Conservation (phyloP, 2,113 vertebrate genomes). For the Sebastes fasciatus region DNA sequence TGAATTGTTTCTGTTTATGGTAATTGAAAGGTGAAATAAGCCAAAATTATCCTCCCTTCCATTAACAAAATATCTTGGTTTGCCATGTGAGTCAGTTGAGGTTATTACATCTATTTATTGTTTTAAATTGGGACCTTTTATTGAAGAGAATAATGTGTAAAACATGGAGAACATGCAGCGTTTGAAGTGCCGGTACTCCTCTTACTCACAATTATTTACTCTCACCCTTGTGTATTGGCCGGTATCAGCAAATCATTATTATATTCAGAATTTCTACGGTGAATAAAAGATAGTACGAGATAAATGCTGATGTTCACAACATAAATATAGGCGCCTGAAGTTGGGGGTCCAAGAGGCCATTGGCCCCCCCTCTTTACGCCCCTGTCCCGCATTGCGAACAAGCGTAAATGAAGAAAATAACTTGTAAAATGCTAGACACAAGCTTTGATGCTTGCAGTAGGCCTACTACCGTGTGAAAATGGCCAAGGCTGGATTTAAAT, state of each 20-base stretch:
- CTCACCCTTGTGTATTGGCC: background rate
- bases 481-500: background rate
- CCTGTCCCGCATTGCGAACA: background rate
- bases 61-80: background rate
- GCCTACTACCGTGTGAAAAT: background rate
- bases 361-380: too few relatives aligned
- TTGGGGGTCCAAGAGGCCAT: too few relatives aligned
- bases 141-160: background rate
- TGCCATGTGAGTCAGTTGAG: background rate
- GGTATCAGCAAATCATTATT: background rate
- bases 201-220: too few relatives aligned
- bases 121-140: background rate
- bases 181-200: too few relatives aligned
- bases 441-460: background rate
- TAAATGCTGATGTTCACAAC: too few relatives aligned
- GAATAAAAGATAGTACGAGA: too few relatives aligned
- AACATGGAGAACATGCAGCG: slow-evolving; percentile 7
- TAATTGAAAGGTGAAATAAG: background rate
- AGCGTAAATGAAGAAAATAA: background rate
- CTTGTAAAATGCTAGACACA: background rate
- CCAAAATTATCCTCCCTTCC: background rate
- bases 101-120: background rate
- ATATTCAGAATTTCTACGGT: too few relatives aligned
- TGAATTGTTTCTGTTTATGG: background rate
- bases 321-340: too few relatives aligned